Conservation (phyloP, 37 sponge, comb jelly and placozoan species). For the Haliclona indistincta region DNA sequence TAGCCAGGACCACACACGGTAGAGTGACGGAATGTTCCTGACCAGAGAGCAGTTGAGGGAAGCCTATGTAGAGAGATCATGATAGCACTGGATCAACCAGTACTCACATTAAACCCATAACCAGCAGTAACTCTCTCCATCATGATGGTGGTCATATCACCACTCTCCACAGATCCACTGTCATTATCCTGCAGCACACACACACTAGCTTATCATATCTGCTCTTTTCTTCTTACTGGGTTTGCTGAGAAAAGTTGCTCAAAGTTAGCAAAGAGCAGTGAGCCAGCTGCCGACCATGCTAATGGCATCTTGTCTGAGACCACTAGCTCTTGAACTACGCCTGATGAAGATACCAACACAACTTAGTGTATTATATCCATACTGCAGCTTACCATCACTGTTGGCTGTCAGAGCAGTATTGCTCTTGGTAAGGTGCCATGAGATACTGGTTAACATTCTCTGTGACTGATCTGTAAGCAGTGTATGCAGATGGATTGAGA, state of each 20-base stretch:
- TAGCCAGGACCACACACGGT: constrained; percentile 9
- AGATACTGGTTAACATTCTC: constrained; percentile 14
- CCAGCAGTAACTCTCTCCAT: constrained; percentile 47
- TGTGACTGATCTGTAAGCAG: constrained; percentile 3
- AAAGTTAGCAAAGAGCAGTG: constrained; percentile 17
- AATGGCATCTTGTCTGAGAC: constrained; percentile 53
- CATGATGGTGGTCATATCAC: constrained; percentile 76
- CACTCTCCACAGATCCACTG: not conserved
- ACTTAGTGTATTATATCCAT: not conserved
- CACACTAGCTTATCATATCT: too few species aligned
- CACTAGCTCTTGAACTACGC: constrained; percentile 33
- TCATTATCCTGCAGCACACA: not conserved
- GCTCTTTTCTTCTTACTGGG: not conserved
- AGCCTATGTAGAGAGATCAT: not conserved
- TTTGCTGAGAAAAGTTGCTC: constrained; percentile 1
- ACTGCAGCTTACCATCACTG: constrained; percentile 19
- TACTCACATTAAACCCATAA: constrained; percentile 78
- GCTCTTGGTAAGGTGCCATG: constrained; percentile 60
- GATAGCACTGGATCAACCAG: not conserved
- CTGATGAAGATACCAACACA: not conserved
- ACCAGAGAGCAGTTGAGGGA: not conserved
- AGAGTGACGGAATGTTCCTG: not conserved
- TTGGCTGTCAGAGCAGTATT: constrained; percentile 32
- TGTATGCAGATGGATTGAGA: not conserved
- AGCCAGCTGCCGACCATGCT: constrained; percentile 32